Evolutionary conservation across 2,797 vertebrate genomes (phyloP).

Genomic region (Lepus townsendii): DNA sequence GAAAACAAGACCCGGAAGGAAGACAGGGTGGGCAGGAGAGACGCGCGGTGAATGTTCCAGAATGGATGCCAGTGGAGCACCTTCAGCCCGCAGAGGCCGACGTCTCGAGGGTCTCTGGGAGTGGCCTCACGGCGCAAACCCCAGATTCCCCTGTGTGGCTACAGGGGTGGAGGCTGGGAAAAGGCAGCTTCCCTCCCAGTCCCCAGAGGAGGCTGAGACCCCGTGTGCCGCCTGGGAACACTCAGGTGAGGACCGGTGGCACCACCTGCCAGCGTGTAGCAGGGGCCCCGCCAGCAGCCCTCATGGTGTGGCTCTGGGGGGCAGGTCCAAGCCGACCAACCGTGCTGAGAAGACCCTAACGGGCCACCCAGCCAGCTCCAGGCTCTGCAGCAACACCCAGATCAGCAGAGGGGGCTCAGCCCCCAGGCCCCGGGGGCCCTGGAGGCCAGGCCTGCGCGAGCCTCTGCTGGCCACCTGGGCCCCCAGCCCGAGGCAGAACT

Average conservation of each 20-base stretch:
- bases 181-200: neutral
- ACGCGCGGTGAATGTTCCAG: neutral
- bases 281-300: neutral
- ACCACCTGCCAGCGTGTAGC: neutral
- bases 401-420: neutral
- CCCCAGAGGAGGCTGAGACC: neutral
- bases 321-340: no score
- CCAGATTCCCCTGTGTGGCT: neutral
- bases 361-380: neutral
- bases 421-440: neutral
- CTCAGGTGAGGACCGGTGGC: neutral
- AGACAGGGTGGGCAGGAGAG: neutral
- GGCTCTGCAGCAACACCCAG: neutral
- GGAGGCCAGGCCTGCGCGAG: neutral
- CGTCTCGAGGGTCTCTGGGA: neutral
- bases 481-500: neutral
- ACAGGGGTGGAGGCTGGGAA: neutral
- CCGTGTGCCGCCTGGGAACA: neutral
- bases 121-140: neutral
- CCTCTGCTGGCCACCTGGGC: neutral
- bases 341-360: no score
- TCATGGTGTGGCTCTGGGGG: no score
- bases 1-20: neutral
- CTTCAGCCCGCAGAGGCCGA: neutral
- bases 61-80: neutral